phyloP scores from a whole-genome alignment of 2,113 vertebrate genomes.

The Cricetomys ansorgei region DNA sequence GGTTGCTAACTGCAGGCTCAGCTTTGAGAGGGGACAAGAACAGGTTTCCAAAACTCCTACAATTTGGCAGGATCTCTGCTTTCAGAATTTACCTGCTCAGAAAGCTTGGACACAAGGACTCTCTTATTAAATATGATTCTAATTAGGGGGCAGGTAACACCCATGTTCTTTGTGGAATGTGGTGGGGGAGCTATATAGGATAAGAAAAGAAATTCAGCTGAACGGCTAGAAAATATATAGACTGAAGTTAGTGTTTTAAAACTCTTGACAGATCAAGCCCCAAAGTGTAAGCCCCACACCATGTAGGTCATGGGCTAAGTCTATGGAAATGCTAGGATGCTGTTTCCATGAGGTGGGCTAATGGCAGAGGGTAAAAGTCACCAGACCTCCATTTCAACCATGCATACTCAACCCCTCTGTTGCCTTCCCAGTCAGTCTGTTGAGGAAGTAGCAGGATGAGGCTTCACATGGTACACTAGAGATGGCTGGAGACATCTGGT shows the following conservation, averaged over 20 bases:
- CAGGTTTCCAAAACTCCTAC: not conserved
- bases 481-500: not conserved
- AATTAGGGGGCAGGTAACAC: not conserved
- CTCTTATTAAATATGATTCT: not conserved
- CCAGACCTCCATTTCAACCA: not conserved
- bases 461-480: not conserved
- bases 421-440: not conserved
- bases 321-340: not conserved
- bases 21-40: not conserved
- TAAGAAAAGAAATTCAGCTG: not conserved
- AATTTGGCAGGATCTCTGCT: not conserved
- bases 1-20: not conserved
- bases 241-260: not conserved
- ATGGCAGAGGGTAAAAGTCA: not conserved
- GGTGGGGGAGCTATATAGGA: not conserved
- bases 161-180: not conserved
- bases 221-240: not conserved
- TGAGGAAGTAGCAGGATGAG: not conserved
- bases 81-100: not conserved
- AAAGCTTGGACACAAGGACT: not conserved
- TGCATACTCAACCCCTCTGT: not conserved
- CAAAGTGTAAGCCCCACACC: not conserved
- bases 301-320: not conserved
- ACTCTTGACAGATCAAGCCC: not conserved
- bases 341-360: accelerated